Percentiles rank a stretch among this genome's conserved stretches.
Evolutionary conservation across 2,113 vertebrate species (phyloP).

Genomic region (Tretioscincus oriximinensis): DNA sequence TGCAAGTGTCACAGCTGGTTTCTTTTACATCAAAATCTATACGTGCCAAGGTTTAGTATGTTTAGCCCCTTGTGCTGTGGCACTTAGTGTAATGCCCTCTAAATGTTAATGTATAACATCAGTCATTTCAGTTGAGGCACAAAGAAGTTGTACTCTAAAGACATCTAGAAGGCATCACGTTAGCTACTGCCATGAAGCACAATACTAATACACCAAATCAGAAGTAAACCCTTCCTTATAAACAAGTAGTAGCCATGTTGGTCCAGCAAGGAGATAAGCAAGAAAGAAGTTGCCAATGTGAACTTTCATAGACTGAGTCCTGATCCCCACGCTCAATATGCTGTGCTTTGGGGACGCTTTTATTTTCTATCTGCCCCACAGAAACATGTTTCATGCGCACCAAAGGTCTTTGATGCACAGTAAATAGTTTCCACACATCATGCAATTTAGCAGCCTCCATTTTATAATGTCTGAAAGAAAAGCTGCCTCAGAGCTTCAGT

Average conservation of each 20-base stretch:
- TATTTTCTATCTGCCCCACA: no score
- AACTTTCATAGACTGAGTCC: no score
- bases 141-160: neutral
- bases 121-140: neutral
- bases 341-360: no score
- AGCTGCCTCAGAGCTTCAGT: no score
- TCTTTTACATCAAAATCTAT: slow-evolving; percentile 5
- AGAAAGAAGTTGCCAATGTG: no score
- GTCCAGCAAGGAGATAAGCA: no score
- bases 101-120: neutral
- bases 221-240: neutral
- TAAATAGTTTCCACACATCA: no score
- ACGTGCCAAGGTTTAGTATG: neutral
- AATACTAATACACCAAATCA: neutral
- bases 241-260: neutral
- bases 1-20: slow-evolving; percentile 25
- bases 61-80: neutral
- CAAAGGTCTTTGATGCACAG: no score
- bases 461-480: no score
- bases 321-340: no score
- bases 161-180: neutral
- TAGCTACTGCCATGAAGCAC: neutral
- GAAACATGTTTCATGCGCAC: no score
- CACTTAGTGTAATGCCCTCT: neutral
- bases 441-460: no score